phyloP scores from a whole-genome alignment of 2,888 invertebrate species.

The Morpho achilles region DNA sequence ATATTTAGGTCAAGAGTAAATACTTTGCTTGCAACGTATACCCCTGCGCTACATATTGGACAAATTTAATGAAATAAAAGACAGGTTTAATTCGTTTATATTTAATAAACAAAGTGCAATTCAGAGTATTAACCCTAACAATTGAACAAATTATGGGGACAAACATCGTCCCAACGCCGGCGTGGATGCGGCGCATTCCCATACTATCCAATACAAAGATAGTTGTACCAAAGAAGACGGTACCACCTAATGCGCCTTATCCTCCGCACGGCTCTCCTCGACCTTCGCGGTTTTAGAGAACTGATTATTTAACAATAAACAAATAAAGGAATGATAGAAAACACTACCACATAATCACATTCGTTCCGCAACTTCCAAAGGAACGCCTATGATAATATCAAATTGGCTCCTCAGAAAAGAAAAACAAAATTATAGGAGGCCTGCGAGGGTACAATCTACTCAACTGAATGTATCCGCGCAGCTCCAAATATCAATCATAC shows the following conservation, averaged over 20 bases:
- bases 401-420: constrained; percentile 50
- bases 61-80: constrained; percentile 26
- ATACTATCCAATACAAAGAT: constrained; percentile 38
- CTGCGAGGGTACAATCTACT: constrained; percentile 61
- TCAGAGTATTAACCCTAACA: constrained; percentile 78
- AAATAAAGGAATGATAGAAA: constrained; percentile 47
- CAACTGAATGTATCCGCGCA: constrained; percentile 58
- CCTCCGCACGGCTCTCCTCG: constrained; percentile 55
- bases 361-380: constrained; percentile 73
- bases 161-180: constrained; percentile 55
- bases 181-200: constrained; percentile 50
- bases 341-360: constrained; percentile 57
- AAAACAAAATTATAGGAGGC: constrained; percentile 55
- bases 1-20: constrained; percentile 63
- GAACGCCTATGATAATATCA: constrained; percentile 56
- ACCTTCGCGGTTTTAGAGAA: constrained; percentile 56
- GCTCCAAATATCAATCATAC: constrained; percentile 40
- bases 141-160: constrained; percentile 74
- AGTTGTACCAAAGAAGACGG: constrained; percentile 29
- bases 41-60: not conserved
- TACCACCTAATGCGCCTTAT: constrained; percentile 39
- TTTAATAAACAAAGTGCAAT: constrained; percentile 80
- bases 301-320: constrained; percentile 56
- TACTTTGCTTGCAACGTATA: not conserved
- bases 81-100: constrained; percentile 73